phyloP scores from a whole-genome alignment of 2,888 invertebrate species.

The Aphidius colemani region DNA sequence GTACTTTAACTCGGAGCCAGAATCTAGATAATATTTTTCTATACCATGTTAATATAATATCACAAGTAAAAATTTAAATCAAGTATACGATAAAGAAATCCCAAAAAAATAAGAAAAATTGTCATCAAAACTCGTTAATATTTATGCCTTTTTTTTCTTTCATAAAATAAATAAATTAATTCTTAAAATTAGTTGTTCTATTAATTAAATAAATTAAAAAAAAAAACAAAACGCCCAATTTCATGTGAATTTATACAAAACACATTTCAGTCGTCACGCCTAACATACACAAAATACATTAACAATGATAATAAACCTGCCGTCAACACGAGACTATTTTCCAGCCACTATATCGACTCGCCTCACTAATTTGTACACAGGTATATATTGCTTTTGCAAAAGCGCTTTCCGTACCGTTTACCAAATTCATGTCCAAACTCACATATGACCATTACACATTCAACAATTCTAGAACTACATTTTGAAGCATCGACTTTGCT shows the following conservation, averaged over 20 bases:
- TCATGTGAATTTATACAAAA: conserved; percentile 12
- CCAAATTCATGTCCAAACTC: conserved; percentile 20
- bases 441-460: conserved; percentile 26
- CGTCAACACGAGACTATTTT: conserved; percentile 39
- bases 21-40: too few species aligned
- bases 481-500: conserved; percentile 33
- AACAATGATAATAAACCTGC: conserved; percentile 45
- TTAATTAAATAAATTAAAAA: conserved; percentile 1
- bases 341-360: conserved; percentile 39
- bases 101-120: too few species aligned
- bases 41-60: too few species aligned
- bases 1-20: neutral
- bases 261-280: conserved; percentile 28
- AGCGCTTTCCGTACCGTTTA: conserved; percentile 39
- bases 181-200: neutral
- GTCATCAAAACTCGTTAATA: neutral
- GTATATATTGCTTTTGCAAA: conserved; percentile 32
- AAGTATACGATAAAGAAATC: too few species aligned
- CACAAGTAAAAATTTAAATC: too few species aligned
- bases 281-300: conserved; percentile 37
- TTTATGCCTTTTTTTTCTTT: neutral
- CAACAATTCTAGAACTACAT: conserved; percentile 27
- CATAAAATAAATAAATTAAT: neutral
- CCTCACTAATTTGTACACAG: conserved; percentile 40
- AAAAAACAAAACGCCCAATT: conserved; percentile 8